Evolutionary conservation across 2,888 invertebrate genomes (phyloP).

Genomic region (Aleiodes alternator): DNA sequence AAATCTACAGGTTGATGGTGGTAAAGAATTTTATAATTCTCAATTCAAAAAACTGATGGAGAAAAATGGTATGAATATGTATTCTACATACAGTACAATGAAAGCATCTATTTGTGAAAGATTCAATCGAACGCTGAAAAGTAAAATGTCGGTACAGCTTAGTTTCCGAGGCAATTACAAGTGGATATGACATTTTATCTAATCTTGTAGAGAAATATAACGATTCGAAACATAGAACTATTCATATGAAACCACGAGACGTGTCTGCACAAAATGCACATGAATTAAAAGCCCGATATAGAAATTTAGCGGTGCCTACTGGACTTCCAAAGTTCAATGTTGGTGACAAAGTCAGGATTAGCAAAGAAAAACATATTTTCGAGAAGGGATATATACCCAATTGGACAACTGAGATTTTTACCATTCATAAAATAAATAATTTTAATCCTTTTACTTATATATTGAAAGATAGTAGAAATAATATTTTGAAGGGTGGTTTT

Average conservation of each 20-base stretch:
- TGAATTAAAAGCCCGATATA: slow-evolving; percentile 30
- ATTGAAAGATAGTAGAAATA: slow-evolving; percentile 60
- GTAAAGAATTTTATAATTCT: slow-evolving; percentile 49
- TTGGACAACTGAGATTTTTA: slow-evolving; percentile 69
- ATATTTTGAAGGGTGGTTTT: slow-evolving; percentile 58
- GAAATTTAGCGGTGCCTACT: slow-evolving; percentile 61
- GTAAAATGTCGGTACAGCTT: slow-evolving; percentile 53
- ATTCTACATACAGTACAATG: slow-evolving; percentile 53
- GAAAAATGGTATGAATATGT: slow-evolving; percentile 46
- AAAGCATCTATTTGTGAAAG: slow-evolving; percentile 60
- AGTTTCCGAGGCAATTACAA: slow-evolving; percentile 52
- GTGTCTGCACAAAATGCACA: slow-evolving; percentile 64
- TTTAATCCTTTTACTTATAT: slow-evolving; percentile 64
- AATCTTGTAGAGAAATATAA: slow-evolving; percentile 60
- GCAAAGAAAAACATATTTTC: slow-evolving; percentile 64
- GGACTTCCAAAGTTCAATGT: slow-evolving; percentile 55
- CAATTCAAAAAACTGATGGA: slow-evolving; percentile 46
- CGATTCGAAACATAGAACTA: slow-evolving; percentile 65
- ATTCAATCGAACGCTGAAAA: slow-evolving; percentile 9
- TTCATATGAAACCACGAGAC: slow-evolving; percentile 64
- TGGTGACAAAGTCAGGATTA: slow-evolving; percentile 65
- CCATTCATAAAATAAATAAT: slow-evolving; percentile 59
- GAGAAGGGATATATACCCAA: slow-evolving; percentile 67
- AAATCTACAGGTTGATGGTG: slow-evolving; percentile 48
- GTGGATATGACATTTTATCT: slow-evolving; percentile 52